A percentile compares a stretch with the other conserved stretches of the same genome.
Evolutionary conservation across 2,113 vertebrate genomes (phyloP).

Genomic region (Pseudolaguvia tuberculata): DNA sequence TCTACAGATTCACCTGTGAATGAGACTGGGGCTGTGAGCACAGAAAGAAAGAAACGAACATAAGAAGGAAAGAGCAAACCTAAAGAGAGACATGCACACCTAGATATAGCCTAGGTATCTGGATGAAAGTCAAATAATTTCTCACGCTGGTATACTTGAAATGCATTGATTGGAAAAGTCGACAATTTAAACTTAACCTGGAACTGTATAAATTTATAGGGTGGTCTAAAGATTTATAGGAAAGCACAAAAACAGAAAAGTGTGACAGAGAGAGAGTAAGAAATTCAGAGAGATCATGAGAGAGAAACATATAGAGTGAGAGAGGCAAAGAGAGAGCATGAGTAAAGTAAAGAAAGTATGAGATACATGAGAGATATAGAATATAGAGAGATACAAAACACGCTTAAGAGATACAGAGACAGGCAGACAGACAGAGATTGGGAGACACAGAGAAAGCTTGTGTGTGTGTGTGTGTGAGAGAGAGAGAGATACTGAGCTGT

Average conservation of each 20-base stretch:
- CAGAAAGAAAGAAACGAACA: not conserved
- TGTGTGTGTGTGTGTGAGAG: not conserved
- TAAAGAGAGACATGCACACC: not conserved
- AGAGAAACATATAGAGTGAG: no score
- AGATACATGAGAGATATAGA: no score
- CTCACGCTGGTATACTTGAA: not conserved
- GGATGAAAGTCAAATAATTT: not conserved
- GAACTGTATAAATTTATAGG: not conserved
- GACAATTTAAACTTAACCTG: not conserved
- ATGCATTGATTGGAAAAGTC: not conserved
- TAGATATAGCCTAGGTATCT: not conserved
- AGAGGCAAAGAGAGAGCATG: no score
- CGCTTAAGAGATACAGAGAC: no score
- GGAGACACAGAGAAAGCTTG: not conserved
- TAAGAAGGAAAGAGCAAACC: not conserved
- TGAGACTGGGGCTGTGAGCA: conserved; percentile 2
- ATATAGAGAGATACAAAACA: no score
- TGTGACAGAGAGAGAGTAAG: no score
- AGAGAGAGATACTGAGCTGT: not conserved
- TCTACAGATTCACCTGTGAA: not conserved
- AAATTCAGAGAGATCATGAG: no score
- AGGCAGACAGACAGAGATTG: not conserved
- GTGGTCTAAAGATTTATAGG: no score
- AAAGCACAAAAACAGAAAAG: no score
- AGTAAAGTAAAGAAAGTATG: no score